Evolutionary conservation across 2,888 invertebrate species (phyloP), one percentile per base, ranked within the genome.

Genomic region (Apamea sordens): DNA sequence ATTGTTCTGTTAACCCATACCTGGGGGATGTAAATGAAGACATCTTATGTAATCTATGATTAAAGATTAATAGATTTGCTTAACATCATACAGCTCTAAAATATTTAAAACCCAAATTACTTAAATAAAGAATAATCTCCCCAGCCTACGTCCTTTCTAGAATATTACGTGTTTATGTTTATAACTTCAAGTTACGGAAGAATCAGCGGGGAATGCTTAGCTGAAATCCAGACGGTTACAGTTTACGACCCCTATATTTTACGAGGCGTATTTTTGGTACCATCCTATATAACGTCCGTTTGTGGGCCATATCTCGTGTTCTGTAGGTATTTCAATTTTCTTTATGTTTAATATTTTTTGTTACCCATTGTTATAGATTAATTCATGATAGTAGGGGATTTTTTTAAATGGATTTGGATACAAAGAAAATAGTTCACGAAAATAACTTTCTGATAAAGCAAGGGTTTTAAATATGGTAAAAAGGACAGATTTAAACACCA

Each of bases 181-280:
- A 92, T 91, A 86, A 86, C 79, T 89, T 90, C 84, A 84, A 89
- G 86, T 85, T 79, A 86, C 78, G 64, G 76, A 87, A 91, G 83
- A 93, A 93, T 93, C 94, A 90, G 91, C 76, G 78, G 89, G 90
- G 90, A 91, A 92, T 91, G 92, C 90, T 91, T 90, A 92, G 89
- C 87, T 84, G 79, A 91, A 92, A 93, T 92, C 92, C 92, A 88
- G 89, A 88, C 91, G 90, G 89, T 91, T 90, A 86, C 87, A 89
- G 93, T 94, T 95, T 95, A 95, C 92, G 95, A 94, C 83, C 91
- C 91, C 91, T 88, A 53, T 70, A 68, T 77, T 85, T 85, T 85
- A 85, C 81, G 88, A 87, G 56, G 81, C 91, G 93, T 93, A 76
- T 80, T 76, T 79, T 87, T 69, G 44, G 41, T 56, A 69, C 85